Evolutionary conservation across 1,140 invertebrate species (phyloP).

Genomic region (Branchinecta lynchi): DNA sequence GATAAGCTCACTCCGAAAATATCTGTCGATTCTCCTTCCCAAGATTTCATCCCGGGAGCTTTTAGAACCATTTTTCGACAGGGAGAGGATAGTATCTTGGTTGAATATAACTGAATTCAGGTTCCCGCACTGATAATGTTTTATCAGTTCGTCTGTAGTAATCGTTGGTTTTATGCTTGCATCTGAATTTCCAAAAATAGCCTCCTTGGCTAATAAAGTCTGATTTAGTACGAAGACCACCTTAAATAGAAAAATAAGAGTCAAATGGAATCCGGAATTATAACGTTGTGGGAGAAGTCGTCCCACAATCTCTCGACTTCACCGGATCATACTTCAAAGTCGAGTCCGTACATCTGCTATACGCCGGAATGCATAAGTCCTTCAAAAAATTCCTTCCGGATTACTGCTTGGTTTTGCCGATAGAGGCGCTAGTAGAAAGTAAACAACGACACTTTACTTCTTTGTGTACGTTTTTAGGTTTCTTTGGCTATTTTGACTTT

Average conservation of each 20-base stretch:
- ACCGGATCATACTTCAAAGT: too few relatives aligned
- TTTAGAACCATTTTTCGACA: background rate
- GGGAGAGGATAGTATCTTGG: conserved; percentile 32
- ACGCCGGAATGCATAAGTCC: too few relatives aligned
- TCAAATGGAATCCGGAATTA: too few relatives aligned
- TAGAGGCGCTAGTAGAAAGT: too few relatives aligned
- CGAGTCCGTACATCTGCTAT: too few relatives aligned
- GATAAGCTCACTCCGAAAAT: conserved; percentile 39
- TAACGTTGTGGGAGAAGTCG: too few relatives aligned
- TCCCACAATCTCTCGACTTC: too few relatives aligned
- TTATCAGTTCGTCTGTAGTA: conserved; percentile 38
- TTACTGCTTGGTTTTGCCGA: too few relatives aligned
- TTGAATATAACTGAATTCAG: conserved; percentile 38
- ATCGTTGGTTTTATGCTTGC: conserved; percentile 27
- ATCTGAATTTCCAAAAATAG: conserved; percentile 21
- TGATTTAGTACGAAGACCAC: conserved; percentile 41
- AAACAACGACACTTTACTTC: too few relatives aligned
- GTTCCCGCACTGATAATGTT: conserved; percentile 41
- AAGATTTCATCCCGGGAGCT: conserved; percentile 23
- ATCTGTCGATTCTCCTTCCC: conserved; percentile 36
- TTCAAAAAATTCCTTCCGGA: too few relatives aligned
- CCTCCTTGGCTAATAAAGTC: conserved; percentile 38
- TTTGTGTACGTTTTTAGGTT: too few relatives aligned
- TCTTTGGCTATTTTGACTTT: too few relatives aligned
- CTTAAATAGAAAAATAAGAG: conserved; percentile 27